Evolutionary conservation across 2,113 vertebrate species (phyloP).

Genomic region (Nematolebias whitei): DNA sequence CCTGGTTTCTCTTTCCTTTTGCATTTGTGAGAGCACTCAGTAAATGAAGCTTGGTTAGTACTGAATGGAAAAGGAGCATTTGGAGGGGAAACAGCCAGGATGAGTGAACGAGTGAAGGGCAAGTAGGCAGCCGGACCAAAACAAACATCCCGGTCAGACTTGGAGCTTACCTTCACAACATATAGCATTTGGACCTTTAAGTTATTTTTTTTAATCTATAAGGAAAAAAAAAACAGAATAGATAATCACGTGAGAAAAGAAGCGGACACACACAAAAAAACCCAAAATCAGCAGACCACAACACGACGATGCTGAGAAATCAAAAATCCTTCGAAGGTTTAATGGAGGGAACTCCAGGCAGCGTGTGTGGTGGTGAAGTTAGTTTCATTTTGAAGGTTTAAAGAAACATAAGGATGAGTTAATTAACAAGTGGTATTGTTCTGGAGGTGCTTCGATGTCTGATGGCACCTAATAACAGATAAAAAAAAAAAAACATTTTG

Average conservation of each 20-base stretch:
- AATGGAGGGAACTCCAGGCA: conserved; percentile 25
- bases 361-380: conserved; percentile 46
- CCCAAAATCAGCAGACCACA: conserved; percentile 44
- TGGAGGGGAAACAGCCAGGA: conserved; percentile 49
- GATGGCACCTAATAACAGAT: conserved; percentile 27
- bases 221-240: conserved; percentile 74
- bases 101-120: conserved; percentile 58
- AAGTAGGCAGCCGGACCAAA: conserved; percentile 51
- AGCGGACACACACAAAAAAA: conserved; percentile 44
- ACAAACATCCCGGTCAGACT: conserved; percentile 66
- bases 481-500: conserved; percentile 25
- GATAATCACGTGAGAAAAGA: conserved; percentile 77
- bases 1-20: conserved; percentile 58
- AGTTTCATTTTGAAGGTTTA: conserved; percentile 42
- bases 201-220: conserved; percentile 90
- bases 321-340: background rate
- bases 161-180: conserved; percentile 90
- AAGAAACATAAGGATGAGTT: conserved; percentile 42
- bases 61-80: conserved; percentile 38
- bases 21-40: conserved; percentile 56
- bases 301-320: conserved; percentile 39
- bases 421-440: conserved; percentile 35
- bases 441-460: conserved; percentile 5
- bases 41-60: conserved; percentile 79
- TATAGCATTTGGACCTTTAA: conserved; percentile 83